These are phyloP conservation scores for Drosophila ambigua DNA, from an alignment of 1,140 invertebrate genomes.

Conservation along the genomic window DNA sequence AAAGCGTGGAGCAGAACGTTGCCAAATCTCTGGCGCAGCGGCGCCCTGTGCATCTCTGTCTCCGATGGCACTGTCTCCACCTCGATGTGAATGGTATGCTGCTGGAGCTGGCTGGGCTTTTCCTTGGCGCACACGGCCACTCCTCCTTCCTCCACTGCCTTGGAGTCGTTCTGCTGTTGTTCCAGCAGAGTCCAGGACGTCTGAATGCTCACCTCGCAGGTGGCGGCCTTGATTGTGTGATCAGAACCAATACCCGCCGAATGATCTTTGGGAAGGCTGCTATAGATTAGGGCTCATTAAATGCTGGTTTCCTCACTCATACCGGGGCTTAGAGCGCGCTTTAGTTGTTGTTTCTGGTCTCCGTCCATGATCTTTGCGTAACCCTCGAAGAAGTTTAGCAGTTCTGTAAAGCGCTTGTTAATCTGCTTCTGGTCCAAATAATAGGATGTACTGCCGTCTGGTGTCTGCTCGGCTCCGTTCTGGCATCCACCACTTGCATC, in stretches of 20 bases:
- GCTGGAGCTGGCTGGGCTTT: too few relatives aligned
- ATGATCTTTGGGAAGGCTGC: too few relatives aligned
- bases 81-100: slow-evolving; percentile 15
- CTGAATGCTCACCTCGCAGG: too few relatives aligned
- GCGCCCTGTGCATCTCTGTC: slow-evolving; percentile 44
- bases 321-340: slow-evolving; percentile 43
- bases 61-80: slow-evolving; percentile 58
- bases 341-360: slow-evolving; percentile 26
- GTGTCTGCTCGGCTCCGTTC: neutral
- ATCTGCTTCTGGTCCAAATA: slow-evolving; percentile 56
- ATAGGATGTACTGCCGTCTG: neutral
- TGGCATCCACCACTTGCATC: neutral
- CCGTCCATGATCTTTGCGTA: slow-evolving; percentile 42
- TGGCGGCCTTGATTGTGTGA: slow-evolving; percentile 8
- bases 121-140: too few relatives aligned
- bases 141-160: too few relatives aligned
- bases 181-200: too few relatives aligned
- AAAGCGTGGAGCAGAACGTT: slow-evolving; percentile 30
- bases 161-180: too few relatives aligned
- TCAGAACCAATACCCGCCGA: slow-evolving; percentile 9
- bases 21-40: slow-evolving; percentile 51
- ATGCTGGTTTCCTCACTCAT: slow-evolving; percentile 11
- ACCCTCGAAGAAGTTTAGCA: slow-evolving; percentile 56
- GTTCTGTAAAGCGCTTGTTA: slow-evolving; percentile 50
- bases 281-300: slow-evolving; percentile 21